Evolutionary conservation across 2,797 vertebrate species (phyloP).

Genomic region (Parambassis ranga): DNA sequence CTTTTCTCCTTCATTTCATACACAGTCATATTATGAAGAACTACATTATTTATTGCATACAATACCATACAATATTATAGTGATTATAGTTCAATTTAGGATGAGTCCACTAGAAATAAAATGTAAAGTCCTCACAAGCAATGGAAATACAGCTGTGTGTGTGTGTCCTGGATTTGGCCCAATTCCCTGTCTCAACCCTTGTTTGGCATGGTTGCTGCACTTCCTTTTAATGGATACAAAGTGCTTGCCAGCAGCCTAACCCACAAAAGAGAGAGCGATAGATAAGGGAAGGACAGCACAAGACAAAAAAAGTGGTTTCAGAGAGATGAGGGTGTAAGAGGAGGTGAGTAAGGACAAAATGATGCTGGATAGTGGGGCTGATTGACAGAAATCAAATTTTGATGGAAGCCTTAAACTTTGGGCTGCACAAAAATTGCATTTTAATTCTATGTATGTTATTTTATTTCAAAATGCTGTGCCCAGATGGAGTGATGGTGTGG

Average conservation of each 20-base stretch:
- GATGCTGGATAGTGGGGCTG: neutral
- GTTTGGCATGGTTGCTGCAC: conserved; percentile 6
- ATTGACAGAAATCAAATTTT: no score
- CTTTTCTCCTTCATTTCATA: neutral
- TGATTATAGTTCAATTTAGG: neutral
- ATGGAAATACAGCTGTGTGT: neutral
- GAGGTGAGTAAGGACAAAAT: neutral
- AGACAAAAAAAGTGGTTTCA: neutral
- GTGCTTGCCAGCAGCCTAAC: conserved; percentile 45
- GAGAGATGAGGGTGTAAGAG: neutral
- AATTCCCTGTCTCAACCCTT: conserved; percentile 4
- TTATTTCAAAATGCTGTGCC: no score
- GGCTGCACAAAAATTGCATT: no score
- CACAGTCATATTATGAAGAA: neutral
- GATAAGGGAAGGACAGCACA: neutral
- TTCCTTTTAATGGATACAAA: conserved; percentile 52
- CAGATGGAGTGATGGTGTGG: no score
- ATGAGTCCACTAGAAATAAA: neutral
- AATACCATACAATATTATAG: no score
- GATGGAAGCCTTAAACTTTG: no score
- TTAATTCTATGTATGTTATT: no score
- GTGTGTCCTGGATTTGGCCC: neutral
- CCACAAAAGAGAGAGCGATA: conserved; percentile 23
- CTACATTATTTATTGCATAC: no score
- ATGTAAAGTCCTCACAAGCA: neutral